These are phyloP conservation scores for Albula goreensis DNA, from an alignment of 2,113 vertebrate genomes.

Conservation along the genomic window DNA sequence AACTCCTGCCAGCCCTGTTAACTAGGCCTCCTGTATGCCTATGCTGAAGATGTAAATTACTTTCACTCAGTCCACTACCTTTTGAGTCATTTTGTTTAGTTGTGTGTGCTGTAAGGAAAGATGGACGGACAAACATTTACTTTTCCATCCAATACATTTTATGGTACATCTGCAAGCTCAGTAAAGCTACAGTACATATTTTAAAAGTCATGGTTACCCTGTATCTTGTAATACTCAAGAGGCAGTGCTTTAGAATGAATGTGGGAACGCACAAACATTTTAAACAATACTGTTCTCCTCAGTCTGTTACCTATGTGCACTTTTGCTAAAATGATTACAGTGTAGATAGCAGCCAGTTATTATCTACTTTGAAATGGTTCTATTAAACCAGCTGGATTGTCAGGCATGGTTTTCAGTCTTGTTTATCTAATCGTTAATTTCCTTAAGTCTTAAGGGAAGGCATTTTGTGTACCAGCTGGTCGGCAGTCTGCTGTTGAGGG, in stretches of 20 bases:
- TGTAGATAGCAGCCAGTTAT: background rate
- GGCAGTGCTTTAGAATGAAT: background rate
- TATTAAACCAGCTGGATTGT: background rate
- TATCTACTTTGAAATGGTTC: too few relatives aligned
- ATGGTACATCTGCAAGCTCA: background rate
- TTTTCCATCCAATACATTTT: background rate
- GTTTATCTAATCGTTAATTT: background rate
- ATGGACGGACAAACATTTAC: background rate
- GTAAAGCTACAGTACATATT: background rate
- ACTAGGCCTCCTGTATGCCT: background rate
- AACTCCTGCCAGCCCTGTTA: background rate
- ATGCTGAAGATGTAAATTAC: background rate
- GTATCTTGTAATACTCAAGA: background rate
- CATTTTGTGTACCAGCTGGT: slow-evolving; percentile 32
- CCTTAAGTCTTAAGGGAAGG: background rate
- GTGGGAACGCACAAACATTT: background rate
- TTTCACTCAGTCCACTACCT: background rate
- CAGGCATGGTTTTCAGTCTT: background rate
- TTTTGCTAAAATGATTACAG: background rate
- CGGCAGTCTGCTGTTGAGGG: slow-evolving; percentile 3
- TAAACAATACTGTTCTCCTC: background rate
- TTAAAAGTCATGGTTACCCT: background rate
- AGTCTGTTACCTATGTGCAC: background rate
- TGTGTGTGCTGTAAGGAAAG: background rate
- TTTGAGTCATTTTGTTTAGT: background rate